Conservation (phyloP, 2,113 vertebrate species). For the Morone saxatilis region DNA sequence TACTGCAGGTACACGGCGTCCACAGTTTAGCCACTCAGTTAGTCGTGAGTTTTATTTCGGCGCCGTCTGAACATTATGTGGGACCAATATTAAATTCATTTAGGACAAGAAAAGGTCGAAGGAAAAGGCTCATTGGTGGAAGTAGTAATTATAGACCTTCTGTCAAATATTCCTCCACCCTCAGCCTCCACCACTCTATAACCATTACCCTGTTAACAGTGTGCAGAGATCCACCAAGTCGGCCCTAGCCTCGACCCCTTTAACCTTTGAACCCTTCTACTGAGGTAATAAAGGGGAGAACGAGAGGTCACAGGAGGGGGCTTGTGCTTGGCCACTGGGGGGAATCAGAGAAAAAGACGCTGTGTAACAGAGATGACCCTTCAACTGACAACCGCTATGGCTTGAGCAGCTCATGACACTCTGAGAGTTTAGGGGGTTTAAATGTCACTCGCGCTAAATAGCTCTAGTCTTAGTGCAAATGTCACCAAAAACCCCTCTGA, state of each 20-base stretch:
- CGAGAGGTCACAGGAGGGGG: slow-evolving; percentile 29
- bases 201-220: slow-evolving; percentile 53
- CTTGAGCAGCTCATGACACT: neutral
- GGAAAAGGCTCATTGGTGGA: neutral
- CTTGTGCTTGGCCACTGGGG: slow-evolving; percentile 12
- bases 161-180: slow-evolving; percentile 17
- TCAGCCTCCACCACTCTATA: slow-evolving; percentile 3
- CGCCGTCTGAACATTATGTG: neutral
- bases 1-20: slow-evolving; percentile 3
- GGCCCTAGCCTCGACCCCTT: neutral
- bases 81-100: neutral
- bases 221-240: slow-evolving; percentile 18
- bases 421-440: neutral
- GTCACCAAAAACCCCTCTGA: neutral
- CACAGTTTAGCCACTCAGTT: slow-evolving; percentile 12
- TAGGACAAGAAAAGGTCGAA: neutral
- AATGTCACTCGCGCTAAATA: neutral
- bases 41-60: neutral
- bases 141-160: neutral
- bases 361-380: slow-evolving; percentile 11
- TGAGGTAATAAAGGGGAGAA: slow-evolving; percentile 34
- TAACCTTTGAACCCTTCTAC: slow-evolving; percentile 55
- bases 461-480: neutral
- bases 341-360: slow-evolving; percentile 27
- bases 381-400: neutral